A percentile compares a stretch with the other conserved stretches of the same genome.
phyloP scores from a whole-genome alignment of 2,888 invertebrate species.

The Pterostichus madidus region DNA sequence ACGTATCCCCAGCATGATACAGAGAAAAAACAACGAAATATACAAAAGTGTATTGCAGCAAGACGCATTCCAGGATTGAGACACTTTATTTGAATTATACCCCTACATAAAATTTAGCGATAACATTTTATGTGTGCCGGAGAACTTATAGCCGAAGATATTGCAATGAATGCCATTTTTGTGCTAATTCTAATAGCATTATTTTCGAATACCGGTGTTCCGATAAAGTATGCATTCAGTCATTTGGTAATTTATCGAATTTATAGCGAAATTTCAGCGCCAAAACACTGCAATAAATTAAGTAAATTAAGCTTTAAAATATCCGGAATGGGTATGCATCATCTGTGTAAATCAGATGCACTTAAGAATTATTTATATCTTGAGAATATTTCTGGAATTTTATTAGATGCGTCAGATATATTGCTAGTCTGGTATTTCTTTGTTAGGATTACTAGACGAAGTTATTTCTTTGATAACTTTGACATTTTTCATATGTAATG shows the following conservation, averaged over 20 bases:
- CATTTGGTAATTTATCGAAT: conserved; percentile 63
- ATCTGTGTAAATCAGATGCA: conserved; percentile 61
- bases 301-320: conserved; percentile 65
- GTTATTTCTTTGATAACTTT: conserved; percentile 38
- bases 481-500: conserved; percentile 46
- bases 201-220: conserved; percentile 56
- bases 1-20: conserved; percentile 24
- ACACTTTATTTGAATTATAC: conserved; percentile 65
- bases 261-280: conserved; percentile 62
- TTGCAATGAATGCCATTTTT: conserved; percentile 62
- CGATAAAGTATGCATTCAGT: conserved; percentile 51
- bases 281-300: conserved; percentile 65
- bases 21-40: conserved; percentile 28
- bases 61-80: conserved; percentile 54
- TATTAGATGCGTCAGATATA: conserved; percentile 34
- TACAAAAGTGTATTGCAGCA: conserved; percentile 56
- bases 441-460: conserved; percentile 38
- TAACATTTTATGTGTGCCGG: conserved; percentile 61
- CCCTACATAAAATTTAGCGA: conserved; percentile 61
- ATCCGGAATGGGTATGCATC: conserved; percentile 55
- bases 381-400: conserved; percentile 47
- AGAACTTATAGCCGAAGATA: conserved; percentile 37
- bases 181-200: conserved; percentile 66
- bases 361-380: conserved; percentile 53
- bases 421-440: not conserved